Evolutionary conservation across 2,888 invertebrate species (phyloP), one percentile per base, ranked within the genome.

Genomic region (Apeira syringaria): DNA sequence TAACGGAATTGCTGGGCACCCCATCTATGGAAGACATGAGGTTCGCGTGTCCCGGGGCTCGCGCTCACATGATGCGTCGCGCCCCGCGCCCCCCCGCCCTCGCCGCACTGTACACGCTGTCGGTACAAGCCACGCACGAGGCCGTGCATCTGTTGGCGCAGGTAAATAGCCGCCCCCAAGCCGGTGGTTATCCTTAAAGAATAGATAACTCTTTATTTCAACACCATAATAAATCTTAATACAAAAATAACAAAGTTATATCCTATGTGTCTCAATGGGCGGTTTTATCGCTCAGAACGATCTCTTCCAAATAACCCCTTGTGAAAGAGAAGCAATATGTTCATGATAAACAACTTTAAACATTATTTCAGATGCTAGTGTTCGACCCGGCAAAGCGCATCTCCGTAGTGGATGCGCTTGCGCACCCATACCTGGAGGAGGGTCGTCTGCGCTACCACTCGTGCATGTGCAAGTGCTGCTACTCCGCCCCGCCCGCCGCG

Each of bases 381-480:
- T 99, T 99, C 90, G 98, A 99, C 92, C 99, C 99, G 43, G 98
- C 97, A 71, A 98, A 98, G 87, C 94, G 99, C 69, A 97, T 99
- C 79, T 95, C 96, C 1, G 98, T 99, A 38, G 94, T 96, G 45
- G 98, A 99, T 79, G 99, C 99, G 18, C 91, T 99, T 59, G 96
- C 97, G 39, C 99, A 99, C 91, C 98, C 98, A 4, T 99, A 99
- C 90, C 91, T 99, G 58, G 99, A 99, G 76, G 99, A 99, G 82
- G 99, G 99, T 15, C 94, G 99, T 57, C 93, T 99, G 71, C 94
- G 99, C 71, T 99, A 99, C 91, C 99, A 99, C 91, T 99, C 99
- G 53, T 99, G 99, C 87, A 99, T 99, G 99, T 99, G 99, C 92
- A 96, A 96, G 79, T 99, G 99, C 75, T 99, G 99, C 90, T 97